Base-by-base conservation (phyloP, 2,113 vertebrate genomes). In the Circaetus cinerascens region DNA sequence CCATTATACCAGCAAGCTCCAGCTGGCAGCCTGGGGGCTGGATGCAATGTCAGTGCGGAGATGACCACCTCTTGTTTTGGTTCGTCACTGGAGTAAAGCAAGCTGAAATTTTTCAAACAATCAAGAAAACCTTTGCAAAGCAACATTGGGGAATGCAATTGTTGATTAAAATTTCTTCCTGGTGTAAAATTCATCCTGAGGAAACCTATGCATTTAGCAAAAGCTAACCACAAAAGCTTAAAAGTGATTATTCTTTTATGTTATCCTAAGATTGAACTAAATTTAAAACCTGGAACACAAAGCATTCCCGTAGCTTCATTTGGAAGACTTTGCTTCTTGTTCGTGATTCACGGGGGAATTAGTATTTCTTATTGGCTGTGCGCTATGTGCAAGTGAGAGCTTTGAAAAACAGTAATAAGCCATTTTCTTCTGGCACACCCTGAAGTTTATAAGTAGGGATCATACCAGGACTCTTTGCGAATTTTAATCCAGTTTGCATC, bases 401-500 rank as follows among this genome's bases (percentile, higher is more conserved):
- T 77, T 13, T 67, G 41, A 86, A 71, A 95, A 92, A 55, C 29
- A 45, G 41, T 55, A 92, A 83, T 57, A 94, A 93, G 50, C 38
- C n/a, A 83, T 92, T 94, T 88, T 93, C 55, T 86, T 89, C 68
- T 59, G 59, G 32, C 67, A 95, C 69, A 79, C 46, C 16, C 45
- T 80, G 79, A 92, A 95, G 43, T 77, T 86, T 88, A 5, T 57
- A 86, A 80, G 78, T 23, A 90, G 71, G 48, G 62, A 93, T 88
- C 82, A 88, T 36, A 86, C 20, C 7, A 92, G 88, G 59, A 92
- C 55, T 88, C 80, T 29, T n/a, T 32, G 73, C 0, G 1, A 91
- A 94, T 96, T 95, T 96, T 89, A 94, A 91, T 96, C 59, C 79
- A 59, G 63, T 94, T 95, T 84, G 26, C 41, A 77, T 91, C 38